Evolutionary conservation across 2,888 invertebrate genomes (phyloP), one percentile per base, ranked within the genome.

Genomic region (Pyrrhosoma nymphula): DNA sequence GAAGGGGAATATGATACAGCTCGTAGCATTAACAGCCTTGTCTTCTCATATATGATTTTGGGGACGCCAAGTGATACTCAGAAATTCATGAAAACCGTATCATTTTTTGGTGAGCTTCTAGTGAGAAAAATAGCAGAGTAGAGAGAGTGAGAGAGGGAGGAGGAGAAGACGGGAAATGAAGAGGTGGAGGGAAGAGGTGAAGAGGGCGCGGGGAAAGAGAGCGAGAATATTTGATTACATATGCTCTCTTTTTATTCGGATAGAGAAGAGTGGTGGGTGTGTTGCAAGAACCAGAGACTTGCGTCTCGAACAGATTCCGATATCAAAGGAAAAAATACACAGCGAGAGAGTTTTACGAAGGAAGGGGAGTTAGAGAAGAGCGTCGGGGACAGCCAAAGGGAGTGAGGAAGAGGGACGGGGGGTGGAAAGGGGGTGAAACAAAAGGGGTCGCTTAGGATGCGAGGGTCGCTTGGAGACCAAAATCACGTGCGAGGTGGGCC

Each of bases 231-330:
- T 69, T 69, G 20, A 69, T 26, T 69, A 69, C 26, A 60, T 69
- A 47, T 47, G 8, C 47, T 47, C 47, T 47, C 47, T 47, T 2
- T 47, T 47, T 69, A 26, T 69, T 26, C 69, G 69, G 69, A n/a
- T 69, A 69, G 69, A 69, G 82, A 82, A 12, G 1, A 30, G 82
- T 8, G 82, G 16, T 3, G 30, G 82, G 69, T 10, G 39, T 2
- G 35, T 0, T 23, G 20, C 23, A 39, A 12, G 8, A 39, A 88
- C 88, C 47, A 88, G 39, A 26, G 8, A 69, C 18, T 10, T 39
- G 39, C 88, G 88, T 88, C 39, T 88, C 88, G 8, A 23, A 39
- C 47, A 88, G 88, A 88, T 88, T 88, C 88, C 88, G 47, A 88
- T 88, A 39, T 35, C 88, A 88, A 88, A 88, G 88, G 88, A 47